These are phyloP conservation scores for Elegia similella DNA, from an alignment of 2,888 invertebrate genomes.

Conservation along the genomic window DNA sequence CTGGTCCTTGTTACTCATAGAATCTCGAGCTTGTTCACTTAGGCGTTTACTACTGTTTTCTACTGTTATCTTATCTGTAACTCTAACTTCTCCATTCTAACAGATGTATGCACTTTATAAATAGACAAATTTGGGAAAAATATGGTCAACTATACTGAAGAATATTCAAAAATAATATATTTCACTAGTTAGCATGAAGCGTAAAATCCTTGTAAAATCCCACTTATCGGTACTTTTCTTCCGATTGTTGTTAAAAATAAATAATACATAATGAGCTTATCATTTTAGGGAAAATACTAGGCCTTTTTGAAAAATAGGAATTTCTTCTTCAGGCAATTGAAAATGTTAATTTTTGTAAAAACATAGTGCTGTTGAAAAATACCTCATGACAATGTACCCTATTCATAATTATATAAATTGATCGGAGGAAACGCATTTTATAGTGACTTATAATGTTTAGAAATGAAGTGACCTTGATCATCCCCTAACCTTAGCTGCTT, in stretches of 20 bases:
- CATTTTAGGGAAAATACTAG: slow-evolving; percentile 64
- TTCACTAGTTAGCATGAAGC: slow-evolving; percentile 19
- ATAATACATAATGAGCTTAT: slow-evolving; percentile 68
- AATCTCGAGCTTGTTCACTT: slow-evolving; percentile 74
- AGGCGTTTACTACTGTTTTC: slow-evolving; percentile 71
- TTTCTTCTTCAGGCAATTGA: slow-evolving; percentile 46
- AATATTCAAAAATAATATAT: slow-evolving; percentile 9
- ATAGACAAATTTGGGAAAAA: background rate
- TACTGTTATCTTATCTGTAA: slow-evolving; percentile 62
- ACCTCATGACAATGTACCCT: slow-evolving; percentile 62
- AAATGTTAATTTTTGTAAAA: slow-evolving; percentile 52
- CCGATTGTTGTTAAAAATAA: slow-evolving; percentile 25
- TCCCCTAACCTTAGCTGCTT: slow-evolving; percentile 73
- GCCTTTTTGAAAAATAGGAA: slow-evolving; percentile 48
- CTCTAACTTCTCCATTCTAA: slow-evolving; percentile 44
- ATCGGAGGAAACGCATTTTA: slow-evolving; percentile 57
- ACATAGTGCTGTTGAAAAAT: slow-evolving; percentile 61
- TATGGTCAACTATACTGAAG: background rate
- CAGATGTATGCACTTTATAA: slow-evolving; percentile 25
- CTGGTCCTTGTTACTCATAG: slow-evolving; percentile 49
- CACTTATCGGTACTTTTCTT: slow-evolving; percentile 21
- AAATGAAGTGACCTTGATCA: slow-evolving; percentile 79
- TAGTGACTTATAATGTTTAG: slow-evolving; percentile 70
- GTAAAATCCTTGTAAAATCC: slow-evolving; percentile 20
- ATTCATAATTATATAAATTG: slow-evolving; percentile 47